These are phyloP conservation scores for Mactra quadrangularis DNA, from an alignment of 1,140 invertebrate genomes.

Conservation along the genomic window DNA sequence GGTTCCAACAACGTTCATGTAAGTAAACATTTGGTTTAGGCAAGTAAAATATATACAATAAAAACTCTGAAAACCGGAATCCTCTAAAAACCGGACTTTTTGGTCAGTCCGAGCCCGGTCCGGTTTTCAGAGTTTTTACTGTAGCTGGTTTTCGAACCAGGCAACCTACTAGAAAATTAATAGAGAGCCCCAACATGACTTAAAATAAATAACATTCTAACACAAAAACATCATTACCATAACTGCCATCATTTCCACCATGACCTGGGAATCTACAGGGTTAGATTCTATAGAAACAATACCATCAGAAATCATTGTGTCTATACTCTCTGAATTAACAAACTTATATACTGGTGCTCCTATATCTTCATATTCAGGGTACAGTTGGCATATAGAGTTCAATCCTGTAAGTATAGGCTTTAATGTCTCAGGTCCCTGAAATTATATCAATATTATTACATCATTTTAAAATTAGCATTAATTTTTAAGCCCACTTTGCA, in stretches of 20 bases:
- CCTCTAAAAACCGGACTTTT: too few relatives aligned
- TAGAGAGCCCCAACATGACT: too few relatives aligned
- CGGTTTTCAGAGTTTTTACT: too few relatives aligned
- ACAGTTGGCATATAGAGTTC: conserved; percentile 2
- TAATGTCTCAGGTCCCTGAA: not conserved
- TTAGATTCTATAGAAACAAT: not conserved
- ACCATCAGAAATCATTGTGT: conserved; percentile 27
- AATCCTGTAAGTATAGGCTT: not conserved
- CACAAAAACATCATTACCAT: conserved; percentile 27
- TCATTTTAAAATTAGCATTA: not conserved
- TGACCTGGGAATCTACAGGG: not conserved
- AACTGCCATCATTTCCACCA: conserved; percentile 1
- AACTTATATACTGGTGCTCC: conserved; percentile 8
- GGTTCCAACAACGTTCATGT: too few relatives aligned
- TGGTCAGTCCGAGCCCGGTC: too few relatives aligned
- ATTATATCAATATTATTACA: not conserved
- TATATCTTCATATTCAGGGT: conserved; percentile 50
- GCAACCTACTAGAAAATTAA: too few relatives aligned
- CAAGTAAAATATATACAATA: too few relatives aligned
- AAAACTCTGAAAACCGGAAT: too few relatives aligned
- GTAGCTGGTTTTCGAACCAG: too few relatives aligned
- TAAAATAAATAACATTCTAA: too few relatives aligned
- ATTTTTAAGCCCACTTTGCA: not conserved
- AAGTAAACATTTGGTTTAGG: too few relatives aligned
- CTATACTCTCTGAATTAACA: not conserved